Base-by-base conservation (phyloP, 2,113 vertebrate genomes). In the Fregata magnificens region DNA sequence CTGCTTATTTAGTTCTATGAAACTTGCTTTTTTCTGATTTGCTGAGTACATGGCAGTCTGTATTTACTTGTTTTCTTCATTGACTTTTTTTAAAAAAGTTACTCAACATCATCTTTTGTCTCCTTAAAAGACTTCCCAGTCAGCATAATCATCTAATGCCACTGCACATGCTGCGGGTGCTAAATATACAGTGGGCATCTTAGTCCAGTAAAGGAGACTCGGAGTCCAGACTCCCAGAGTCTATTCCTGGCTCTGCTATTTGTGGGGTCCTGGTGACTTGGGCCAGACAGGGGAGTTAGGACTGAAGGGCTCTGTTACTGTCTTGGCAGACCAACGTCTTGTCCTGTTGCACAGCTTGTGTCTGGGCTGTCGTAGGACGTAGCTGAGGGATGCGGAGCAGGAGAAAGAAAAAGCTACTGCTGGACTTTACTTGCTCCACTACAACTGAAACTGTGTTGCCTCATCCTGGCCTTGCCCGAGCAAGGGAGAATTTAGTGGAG, bases 51-150 rank as follows among this genome's bases (percentile, higher is more conserved):
- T 73, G 89, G 91, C 86, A 84, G 62, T 82, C 8, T 0, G 17
- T 82, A 61, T 84, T 92, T 85, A 76, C 83, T 92, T 78, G 44
- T 52, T 92, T 91, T 79, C 61, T 74, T 79, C 58, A 86, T 71
- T 82, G 78, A 67, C n/a, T 84, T 90, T 82, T 61, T 82, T 77
- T 61, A 25, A 36, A 14, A 14, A 85, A 82, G 58, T 92, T 84
- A 73, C 65, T 89, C 84, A 83, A 9, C 70, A 28, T 53, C 66
- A 36, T 90, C 66, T n/a, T 88, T 55, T 84, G 83, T 85, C 78
- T 82, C 69, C 81, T 56, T 40, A 5, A 6, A n/a, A 62, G 91
- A 80, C 45, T 62, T 40, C 47, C 61, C 78, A 47, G 78, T 87
- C 94, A 85, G 89, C 89, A 34, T 2, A 16, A n/a, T 24, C 40